These are phyloP conservation scores for Athalia rosae DNA, from an alignment of 2,888 invertebrate genomes.

Conservation along the genomic window DNA sequence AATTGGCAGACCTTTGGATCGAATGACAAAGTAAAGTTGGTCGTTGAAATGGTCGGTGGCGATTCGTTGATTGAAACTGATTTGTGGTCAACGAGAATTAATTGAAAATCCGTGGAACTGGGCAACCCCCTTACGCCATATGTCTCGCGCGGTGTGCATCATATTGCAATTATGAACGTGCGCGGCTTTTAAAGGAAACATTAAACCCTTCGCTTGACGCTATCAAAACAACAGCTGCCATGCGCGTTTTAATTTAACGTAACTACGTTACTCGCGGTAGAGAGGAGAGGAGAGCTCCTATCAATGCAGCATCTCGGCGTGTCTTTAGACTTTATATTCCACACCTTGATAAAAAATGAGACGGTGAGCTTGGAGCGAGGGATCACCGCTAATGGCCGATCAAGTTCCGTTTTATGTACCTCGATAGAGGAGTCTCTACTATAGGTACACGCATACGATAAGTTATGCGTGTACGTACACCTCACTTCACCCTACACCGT, in stretches of 20 bases:
- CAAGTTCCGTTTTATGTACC: constrained; percentile 36
- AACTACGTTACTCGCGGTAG: too few relatives aligned
- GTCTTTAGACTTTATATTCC: constrained; percentile 37
- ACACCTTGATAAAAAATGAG: constrained; percentile 34
- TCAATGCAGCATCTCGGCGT: constrained; percentile 59
- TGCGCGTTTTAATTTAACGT: constrained; percentile 55
- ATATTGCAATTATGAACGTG: neutral
- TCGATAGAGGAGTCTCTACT: constrained; percentile 20
- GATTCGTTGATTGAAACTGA: too few relatives aligned
- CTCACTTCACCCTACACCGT: too few relatives aligned
- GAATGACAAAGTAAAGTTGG: too few relatives aligned
- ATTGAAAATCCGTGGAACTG: neutral
- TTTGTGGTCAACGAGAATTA: too few relatives aligned
- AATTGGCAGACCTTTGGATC: too few relatives aligned
- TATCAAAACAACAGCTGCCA: constrained; percentile 72
- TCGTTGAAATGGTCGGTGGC: too few relatives aligned
- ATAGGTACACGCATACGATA: neutral
- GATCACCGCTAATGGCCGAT: constrained; percentile 35
- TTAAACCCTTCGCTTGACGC: constrained; percentile 62
- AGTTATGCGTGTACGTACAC: too few relatives aligned
- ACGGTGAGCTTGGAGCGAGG: constrained; percentile 12
- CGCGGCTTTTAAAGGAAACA: constrained; percentile 50
- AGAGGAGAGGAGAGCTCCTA: constrained; percentile 51
- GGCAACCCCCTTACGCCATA: constrained; percentile 4
- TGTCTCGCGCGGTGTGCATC: neutral